These are phyloP conservation scores for Philaenus spumarius DNA, from an alignment of 1,140 invertebrate genomes.

Conservation along the genomic window DNA sequence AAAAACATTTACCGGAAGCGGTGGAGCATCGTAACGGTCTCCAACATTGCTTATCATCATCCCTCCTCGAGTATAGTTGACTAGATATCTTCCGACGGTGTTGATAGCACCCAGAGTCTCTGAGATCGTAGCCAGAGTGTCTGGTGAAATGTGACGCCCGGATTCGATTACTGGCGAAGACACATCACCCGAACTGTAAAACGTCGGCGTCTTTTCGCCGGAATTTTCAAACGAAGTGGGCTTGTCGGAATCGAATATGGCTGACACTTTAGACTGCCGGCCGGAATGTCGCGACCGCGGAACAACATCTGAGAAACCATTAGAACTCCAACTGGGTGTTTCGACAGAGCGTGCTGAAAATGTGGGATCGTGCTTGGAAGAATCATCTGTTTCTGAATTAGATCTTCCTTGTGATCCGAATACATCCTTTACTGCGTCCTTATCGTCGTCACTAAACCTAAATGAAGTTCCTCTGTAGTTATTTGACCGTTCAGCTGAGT, in stretches of 20 bases:
- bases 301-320: too few relatives aligned
- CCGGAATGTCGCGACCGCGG: neutral
- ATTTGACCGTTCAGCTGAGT: neutral
- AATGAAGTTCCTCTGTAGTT: neutral
- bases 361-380: too few relatives aligned
- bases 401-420: too few relatives aligned
- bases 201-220: neutral
- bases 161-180: constrained; percentile 16
- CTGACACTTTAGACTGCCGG: neutral
- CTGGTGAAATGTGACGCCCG: constrained; percentile 27
- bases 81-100: constrained; percentile 72
- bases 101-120: constrained; percentile 65
- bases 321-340: too few relatives aligned
- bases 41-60: constrained; percentile 12
- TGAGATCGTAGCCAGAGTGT: constrained; percentile 43
- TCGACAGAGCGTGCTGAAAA: too few relatives aligned
- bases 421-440: neutral
- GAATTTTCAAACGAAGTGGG: too few relatives aligned
- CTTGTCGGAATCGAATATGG: neutral
- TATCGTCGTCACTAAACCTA: neutral
- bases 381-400: neutral
- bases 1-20: neutral
- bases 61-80: constrained; percentile 60
- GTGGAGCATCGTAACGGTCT: constrained; percentile 12
- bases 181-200: neutral